These are phyloP conservation scores for Herminia tarsipennalis DNA, from an alignment of 2,888 invertebrate genomes.

Conservation along the genomic window DNA sequence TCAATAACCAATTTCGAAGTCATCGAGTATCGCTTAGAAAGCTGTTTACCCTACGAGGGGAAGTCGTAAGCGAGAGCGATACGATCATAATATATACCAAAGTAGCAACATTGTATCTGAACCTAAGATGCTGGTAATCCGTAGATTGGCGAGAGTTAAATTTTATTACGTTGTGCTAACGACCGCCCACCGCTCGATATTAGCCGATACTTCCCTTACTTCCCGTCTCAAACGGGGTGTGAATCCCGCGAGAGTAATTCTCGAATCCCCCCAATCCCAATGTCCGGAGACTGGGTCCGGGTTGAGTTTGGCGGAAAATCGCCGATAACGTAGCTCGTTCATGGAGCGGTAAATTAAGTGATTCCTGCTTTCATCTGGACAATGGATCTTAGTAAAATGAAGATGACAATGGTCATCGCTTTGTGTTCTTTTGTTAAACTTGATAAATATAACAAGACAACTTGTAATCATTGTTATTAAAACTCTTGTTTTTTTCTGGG, in stretches of 20 bases:
- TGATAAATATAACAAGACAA: too few relatives aligned
- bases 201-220: constrained; percentile 39
- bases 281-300: constrained; percentile 32
- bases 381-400: constrained; percentile 23
- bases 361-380: constrained; percentile 33
- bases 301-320: constrained; percentile 40
- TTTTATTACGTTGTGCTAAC: constrained; percentile 46
- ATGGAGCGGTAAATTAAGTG: constrained; percentile 37
- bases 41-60: constrained; percentile 20
- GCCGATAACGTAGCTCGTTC: constrained; percentile 31
- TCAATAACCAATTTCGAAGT: constrained; percentile 5
- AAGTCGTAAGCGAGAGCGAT: constrained; percentile 34
- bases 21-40: constrained; percentile 11
- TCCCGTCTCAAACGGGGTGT: constrained; percentile 46
- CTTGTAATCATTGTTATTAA: too few relatives aligned
- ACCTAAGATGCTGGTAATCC: constrained; percentile 33
- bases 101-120: constrained; percentile 29
- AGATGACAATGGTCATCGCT: constrained; percentile 10
- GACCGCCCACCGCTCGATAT: constrained; percentile 45
- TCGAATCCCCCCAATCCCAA: constrained; percentile 37
- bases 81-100: constrained; percentile 31
- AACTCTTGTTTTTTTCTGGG: too few relatives aligned
- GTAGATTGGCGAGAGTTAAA: constrained; percentile 44
- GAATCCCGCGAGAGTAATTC: constrained; percentile 49
- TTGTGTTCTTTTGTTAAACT: constrained; percentile 10